phyloP scores from a whole-genome alignment of 2,113 vertebrate genomes.

The Manacus vitellinus region DNA sequence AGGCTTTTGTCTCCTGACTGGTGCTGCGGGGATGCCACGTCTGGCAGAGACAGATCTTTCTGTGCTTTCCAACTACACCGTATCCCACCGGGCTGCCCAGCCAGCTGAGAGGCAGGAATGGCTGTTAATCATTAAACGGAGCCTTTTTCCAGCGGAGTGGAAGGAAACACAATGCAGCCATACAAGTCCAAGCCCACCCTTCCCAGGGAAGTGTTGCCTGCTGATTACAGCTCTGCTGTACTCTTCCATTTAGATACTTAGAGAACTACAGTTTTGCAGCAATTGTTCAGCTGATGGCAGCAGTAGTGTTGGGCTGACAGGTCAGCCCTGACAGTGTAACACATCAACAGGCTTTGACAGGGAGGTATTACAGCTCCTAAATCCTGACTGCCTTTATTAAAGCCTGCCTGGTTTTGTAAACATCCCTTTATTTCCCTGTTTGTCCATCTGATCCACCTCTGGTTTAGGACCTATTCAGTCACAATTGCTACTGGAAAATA shows the following conservation, averaged over 20 bases:
- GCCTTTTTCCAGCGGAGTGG: not conserved
- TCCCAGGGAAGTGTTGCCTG: not conserved
- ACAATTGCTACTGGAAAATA: not conserved
- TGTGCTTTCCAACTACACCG: not conserved
- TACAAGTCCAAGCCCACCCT: not conserved
- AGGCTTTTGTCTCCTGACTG: slow-evolving; percentile 38
- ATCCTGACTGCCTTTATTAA: not conserved
- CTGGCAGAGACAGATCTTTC: not conserved
- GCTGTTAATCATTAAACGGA: slow-evolving; percentile 1
- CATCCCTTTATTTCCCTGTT: not conserved
- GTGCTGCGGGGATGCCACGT: not conserved
- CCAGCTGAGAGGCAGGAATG: not conserved
- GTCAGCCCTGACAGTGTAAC: accelerated
- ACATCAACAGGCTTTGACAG: not conserved
- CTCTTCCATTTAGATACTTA: not conserved
- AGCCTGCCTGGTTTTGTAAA: not conserved
- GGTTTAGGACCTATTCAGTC: not conserved
- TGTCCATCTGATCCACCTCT: not conserved
- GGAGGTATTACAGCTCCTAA: not conserved
- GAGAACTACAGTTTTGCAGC: not conserved
- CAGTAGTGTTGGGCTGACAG: not conserved
- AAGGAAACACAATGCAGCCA: not conserved
- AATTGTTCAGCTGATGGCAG: not conserved
- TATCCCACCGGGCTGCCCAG: not conserved
- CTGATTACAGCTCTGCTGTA: not conserved